phyloP scores from a whole-genome alignment of 2,888 invertebrate species.

The Epinotia brunnichana region DNA sequence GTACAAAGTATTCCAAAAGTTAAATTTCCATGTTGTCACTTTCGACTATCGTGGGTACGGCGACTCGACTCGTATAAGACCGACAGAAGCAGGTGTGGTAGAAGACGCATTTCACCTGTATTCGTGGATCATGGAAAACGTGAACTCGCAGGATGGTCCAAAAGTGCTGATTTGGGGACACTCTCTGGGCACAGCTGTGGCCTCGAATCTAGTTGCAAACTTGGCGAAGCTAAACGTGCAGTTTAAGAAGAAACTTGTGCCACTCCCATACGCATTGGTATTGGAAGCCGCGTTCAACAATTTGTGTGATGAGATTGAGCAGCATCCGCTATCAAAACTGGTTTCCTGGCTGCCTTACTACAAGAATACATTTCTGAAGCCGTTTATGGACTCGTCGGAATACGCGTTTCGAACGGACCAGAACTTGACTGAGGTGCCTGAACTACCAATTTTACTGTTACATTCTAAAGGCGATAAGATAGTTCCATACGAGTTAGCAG shows the following conservation, averaged over 20 bases:
- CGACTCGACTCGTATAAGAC: constrained; percentile 86
- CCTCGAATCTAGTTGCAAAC: constrained; percentile 63
- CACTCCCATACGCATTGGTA: constrained; percentile 87
- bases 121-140: constrained; percentile 87
- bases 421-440: constrained; percentile 85
- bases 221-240: constrained; percentile 84
- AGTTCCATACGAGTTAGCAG: constrained; percentile 92
- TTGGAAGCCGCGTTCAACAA: constrained; percentile 97
- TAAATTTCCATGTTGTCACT: constrained; percentile 70
- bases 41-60: constrained; percentile 85
- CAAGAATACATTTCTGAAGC: constrained; percentile 89
- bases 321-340: constrained; percentile 92
- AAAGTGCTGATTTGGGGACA: constrained; percentile 96
- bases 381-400: constrained; percentile 87
- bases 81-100: constrained; percentile 94
- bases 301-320: constrained; percentile 91
- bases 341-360: constrained; percentile 94
- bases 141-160: constrained; percentile 59
- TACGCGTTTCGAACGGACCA: constrained; percentile 92
- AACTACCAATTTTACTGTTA: constrained; percentile 91
- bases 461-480: constrained; percentile 95
- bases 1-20: constrained; percentile 70
- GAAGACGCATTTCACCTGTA: constrained; percentile 90
- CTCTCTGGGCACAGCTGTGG: constrained; percentile 89
- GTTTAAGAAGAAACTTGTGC: constrained; percentile 79